Conservation (phyloP, 2,797 vertebrate species). For the Micropoecilia bifurca region DNA sequence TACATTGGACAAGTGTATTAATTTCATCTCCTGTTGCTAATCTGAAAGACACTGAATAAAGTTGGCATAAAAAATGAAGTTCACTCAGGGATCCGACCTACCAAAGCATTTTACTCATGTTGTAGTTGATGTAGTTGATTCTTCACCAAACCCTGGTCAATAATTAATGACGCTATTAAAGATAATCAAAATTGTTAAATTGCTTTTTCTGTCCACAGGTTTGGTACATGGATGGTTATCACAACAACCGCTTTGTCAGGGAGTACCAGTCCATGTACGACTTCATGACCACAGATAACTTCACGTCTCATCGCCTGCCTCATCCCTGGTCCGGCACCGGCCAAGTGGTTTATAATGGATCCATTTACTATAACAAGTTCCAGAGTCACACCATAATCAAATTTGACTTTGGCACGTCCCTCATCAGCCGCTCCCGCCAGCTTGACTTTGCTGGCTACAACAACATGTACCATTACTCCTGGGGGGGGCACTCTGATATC, state of each 20-base stretch:
- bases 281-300: slow-evolving; percentile 96
- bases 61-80: too few relatives aligned
- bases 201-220: slow-evolving; percentile 79
- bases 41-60: too few relatives aligned
- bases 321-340: slow-evolving; percentile 98
- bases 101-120: too few relatives aligned
- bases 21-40: too few relatives aligned
- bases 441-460: slow-evolving; percentile 95
- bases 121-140: too few relatives aligned
- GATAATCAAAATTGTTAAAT: too few relatives aligned
- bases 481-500: slow-evolving; percentile 97
- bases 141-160: too few relatives aligned
- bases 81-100: too few relatives aligned
- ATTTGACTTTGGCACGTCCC: slow-evolving; percentile 93
- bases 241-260: slow-evolving; percentile 96
- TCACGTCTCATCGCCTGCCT: slow-evolving; percentile 95
- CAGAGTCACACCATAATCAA: slow-evolving; percentile 98
- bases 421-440: slow-evolving; percentile 93
- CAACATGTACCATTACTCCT: slow-evolving; percentile 97
- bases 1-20: too few relatives aligned
- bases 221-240: slow-evolving; percentile 99
- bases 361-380: slow-evolving; percentile 99
- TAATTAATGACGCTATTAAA: too few relatives aligned
- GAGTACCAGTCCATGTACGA: slow-evolving; percentile 96
- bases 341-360: slow-evolving; percentile 98